Percentiles rank a stretch among this genome's conserved stretches.
These are phyloP conservation scores for Gambusia affinis DNA, from an alignment of 2,113 vertebrate species.

Conservation along the genomic window DNA sequence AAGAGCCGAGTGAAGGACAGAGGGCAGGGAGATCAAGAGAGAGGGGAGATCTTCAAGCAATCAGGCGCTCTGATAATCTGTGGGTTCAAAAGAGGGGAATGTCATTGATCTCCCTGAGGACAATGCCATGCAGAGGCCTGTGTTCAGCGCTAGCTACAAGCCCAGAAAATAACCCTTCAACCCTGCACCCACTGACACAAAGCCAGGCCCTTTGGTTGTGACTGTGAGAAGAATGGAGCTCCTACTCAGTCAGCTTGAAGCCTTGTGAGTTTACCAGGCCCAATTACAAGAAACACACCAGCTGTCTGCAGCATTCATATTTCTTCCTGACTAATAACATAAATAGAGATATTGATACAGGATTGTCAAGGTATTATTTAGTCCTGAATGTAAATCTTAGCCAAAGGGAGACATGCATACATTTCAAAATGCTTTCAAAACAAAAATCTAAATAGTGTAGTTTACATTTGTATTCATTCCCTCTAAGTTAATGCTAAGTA, in stretches of 20 bases:
- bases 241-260: slow-evolving; percentile 52
- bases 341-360: background rate
- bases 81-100: slow-evolving; percentile 67
- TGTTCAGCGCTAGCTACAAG: slow-evolving; percentile 42
- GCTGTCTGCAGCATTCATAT: background rate
- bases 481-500: too few species aligned
- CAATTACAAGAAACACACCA: background rate
- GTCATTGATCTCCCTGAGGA: slow-evolving; percentile 74
- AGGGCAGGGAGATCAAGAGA: slow-evolving; percentile 15
- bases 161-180: background rate
- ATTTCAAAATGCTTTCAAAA: too few species aligned
- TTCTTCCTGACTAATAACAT: background rate
- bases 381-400: too few species aligned
- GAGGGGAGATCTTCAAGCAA: slow-evolving; percentile 46
- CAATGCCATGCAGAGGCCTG: slow-evolving; percentile 60
- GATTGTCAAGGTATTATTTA: background rate
- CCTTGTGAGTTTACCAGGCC: background rate
- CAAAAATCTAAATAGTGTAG: too few species aligned
- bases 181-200: slow-evolving; percentile 20
- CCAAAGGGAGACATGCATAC: too few species aligned
- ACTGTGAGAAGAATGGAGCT: slow-evolving; percentile 66
- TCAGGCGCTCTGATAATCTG: slow-evolving; percentile 66
- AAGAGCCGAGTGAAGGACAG: slow-evolving; percentile 36
- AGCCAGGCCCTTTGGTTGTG: slow-evolving; percentile 3
- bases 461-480: too few species aligned